Evolutionary conservation across 2,888 invertebrate species (phyloP).

Genomic region (Erynnis tages): DNA sequence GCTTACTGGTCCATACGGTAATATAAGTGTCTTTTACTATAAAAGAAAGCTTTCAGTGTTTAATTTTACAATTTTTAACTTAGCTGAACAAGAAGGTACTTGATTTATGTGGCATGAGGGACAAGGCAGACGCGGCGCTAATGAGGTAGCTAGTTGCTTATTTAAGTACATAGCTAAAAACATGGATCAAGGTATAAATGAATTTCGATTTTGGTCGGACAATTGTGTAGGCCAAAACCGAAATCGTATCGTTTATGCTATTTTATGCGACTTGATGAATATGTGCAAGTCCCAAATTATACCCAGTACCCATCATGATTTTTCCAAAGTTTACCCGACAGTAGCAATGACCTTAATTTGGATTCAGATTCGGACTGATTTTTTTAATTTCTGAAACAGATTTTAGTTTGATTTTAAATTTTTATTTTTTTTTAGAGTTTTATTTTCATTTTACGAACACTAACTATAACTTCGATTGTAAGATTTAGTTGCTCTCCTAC

Average conservation of each 20-base stretch:
- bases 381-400: no score
- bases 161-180: not conserved
- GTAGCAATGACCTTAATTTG: no score
- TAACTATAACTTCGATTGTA: no score
- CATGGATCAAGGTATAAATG: slow-evolving; percentile 10
- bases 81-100: slow-evolving; percentile 28
- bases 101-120: slow-evolving; percentile 24
- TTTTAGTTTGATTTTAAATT: no score
- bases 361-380: no score
- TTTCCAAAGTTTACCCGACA: no score
- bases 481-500: no score
- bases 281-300: not conserved
- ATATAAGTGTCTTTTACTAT: slow-evolving; percentile 22
- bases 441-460: no score
- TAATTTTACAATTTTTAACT: slow-evolving; percentile 28
- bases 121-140: slow-evolving; percentile 18
- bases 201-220: slow-evolving; percentile 23
- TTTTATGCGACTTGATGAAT: not conserved
- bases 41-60: slow-evolving; percentile 24
- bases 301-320: no score
- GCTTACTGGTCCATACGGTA: slow-evolving; percentile 11
- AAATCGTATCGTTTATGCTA: slow-evolving; percentile 22
- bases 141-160: slow-evolving; percentile 24
- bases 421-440: no score
- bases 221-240: slow-evolving; percentile 23